Conservation (phyloP, 2,797 vertebrate species). For the Sus cebifrons region DNA sequence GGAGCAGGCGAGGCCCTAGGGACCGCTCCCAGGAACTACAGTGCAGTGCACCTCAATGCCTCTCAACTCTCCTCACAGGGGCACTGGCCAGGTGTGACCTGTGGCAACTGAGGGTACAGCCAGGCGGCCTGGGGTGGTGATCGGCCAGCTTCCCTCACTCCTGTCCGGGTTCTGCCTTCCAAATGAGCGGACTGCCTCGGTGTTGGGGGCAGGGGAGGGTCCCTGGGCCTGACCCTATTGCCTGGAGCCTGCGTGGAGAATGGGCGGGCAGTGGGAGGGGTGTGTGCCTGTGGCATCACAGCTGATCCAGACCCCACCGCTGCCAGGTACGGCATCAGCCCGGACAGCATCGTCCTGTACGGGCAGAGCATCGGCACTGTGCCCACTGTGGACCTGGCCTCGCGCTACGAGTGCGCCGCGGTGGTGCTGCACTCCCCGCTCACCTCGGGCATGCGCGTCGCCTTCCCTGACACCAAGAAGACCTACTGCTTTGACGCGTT, state of each 20-base stretch:
- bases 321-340: constrained; percentile 96
- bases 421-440: constrained; percentile 97
- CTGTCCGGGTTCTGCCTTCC: not conserved
- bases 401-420: constrained; percentile 97
- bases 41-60: too few species aligned
- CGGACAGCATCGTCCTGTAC: constrained; percentile 97
- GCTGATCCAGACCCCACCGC: not conserved
- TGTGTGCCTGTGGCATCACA: fast-evolving
- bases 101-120: not conserved
- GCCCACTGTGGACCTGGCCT: constrained; percentile 97
- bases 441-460: constrained; percentile 98
- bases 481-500: constrained; percentile 99
- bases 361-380: constrained; percentile 98
- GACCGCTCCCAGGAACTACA: not conserved
- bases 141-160: not conserved
- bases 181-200: not conserved
- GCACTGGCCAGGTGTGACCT: not conserved
- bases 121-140: not conserved
- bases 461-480: constrained; percentile 98
- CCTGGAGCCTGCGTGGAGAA: not conserved
- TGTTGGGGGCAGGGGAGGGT: not conserved
- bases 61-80: not conserved
- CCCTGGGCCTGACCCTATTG: not conserved
- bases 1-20: not conserved
- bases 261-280: not conserved